Evolutionary conservation across 1,140 invertebrate genomes (phyloP), one percentile per base, ranked within the genome.

Genomic region (Drosophila nikananu): DNA sequence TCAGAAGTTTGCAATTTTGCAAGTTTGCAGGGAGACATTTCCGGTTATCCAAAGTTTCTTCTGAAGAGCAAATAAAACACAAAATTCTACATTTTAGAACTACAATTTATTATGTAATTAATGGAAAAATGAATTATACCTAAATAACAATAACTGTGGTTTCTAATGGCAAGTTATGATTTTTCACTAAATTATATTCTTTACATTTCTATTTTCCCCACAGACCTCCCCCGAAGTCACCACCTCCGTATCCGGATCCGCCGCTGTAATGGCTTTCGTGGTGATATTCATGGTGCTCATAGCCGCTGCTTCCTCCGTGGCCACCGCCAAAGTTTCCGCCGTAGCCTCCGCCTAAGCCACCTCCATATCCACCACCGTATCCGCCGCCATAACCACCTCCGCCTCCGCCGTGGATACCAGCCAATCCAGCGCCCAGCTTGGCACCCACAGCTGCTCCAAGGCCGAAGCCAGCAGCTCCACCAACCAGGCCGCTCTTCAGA

Each of bases 221-320:
- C 10, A 41, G 60, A 8, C 58, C 71, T 13, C 71, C 78, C 3
- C 66, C 80, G 23, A 52, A 75, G 32, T 66, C 60, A 35, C 72
- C 79, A 15, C 66, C 73, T 2, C 79, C 79, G 13, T 51, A 59
- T 32, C 65, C 61, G 41, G 71, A 66, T 17, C 84, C 81, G 21
- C 66, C 70, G 25, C 82, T 87, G 65, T 83, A 55, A 52, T 89
- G 84, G 17, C 83, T 87, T 55, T 87, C 84, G 5, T 87, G 77
- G 21, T 80, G 78, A 46, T 82, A 82, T 57, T 82, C 86, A 19
- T 89, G 86, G 41, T 89, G 86, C 17, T 89, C 84, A 41, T 86
- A 86, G 13, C 86, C 86, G 3, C 75, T 70, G 61, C 70, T 81
- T 32, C 39, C 10, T 1, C 67, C 67, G 19, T 37, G 44, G 0